phyloP scores from a whole-genome alignment of 2,113 vertebrate genomes.

The Aegithalos caudatus region DNA sequence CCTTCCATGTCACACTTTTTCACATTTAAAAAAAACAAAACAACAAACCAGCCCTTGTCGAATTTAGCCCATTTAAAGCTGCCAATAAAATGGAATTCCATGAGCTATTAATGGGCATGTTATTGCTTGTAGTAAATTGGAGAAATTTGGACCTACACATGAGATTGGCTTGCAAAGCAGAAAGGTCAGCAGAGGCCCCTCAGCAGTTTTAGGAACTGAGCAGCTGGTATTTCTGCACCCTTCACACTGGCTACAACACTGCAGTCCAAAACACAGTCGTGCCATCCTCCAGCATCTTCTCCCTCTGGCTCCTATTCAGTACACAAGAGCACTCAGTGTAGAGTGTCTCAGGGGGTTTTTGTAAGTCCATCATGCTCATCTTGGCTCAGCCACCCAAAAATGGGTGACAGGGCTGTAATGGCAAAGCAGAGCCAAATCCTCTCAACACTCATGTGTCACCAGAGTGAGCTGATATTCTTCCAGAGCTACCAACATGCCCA shows the following conservation, averaged over 20 bases:
- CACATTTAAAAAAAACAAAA: not conserved
- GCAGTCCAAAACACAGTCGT: fast-evolving
- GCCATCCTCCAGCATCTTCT: not conserved
- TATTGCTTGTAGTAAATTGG: constrained; percentile 37
- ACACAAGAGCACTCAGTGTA: not conserved
- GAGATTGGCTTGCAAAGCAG: not conserved
- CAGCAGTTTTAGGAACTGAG: not conserved
- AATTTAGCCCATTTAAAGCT: not conserved
- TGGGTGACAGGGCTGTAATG: fast-evolving
- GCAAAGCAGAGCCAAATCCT: not conserved
- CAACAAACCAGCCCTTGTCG: not conserved
- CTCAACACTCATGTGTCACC: not conserved
- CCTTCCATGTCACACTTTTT: not conserved
- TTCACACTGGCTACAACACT: not conserved
- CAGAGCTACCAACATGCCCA: not conserved
- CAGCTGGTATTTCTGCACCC: not conserved
- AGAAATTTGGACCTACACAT: not conserved
- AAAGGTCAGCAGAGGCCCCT: not conserved
- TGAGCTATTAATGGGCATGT: not conserved
- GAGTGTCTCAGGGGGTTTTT: not conserved
- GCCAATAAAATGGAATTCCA: not conserved
- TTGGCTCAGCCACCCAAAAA: fast-evolving
- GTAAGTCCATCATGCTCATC: not conserved
- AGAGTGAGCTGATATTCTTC: not conserved
- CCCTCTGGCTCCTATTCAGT: not conserved